A percentile compares a stretch with the other conserved stretches of the same genome.
Conservation (phyloP, 2,888 invertebrate genomes). For the Noctua comes region DNA sequence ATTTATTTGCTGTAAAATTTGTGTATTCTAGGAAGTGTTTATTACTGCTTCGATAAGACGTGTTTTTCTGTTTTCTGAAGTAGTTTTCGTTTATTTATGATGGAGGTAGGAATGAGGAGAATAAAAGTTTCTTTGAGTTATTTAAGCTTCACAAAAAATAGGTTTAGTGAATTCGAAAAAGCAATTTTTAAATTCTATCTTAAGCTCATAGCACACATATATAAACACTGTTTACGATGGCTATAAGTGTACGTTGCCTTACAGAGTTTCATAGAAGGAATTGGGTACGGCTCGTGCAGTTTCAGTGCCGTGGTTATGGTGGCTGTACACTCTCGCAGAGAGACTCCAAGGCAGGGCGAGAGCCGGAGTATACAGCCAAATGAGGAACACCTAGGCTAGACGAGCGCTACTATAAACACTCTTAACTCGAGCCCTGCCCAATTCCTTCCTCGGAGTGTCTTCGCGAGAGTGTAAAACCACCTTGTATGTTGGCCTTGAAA, state of each 20-base stretch:
- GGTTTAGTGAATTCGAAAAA: not conserved
- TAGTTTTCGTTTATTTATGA: conserved; percentile 24
- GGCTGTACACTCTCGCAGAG: not conserved
- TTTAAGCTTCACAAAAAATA: not conserved
- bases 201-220: not conserved
- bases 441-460: not conserved
- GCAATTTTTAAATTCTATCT: not conserved
- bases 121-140: not conserved
- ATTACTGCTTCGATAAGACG: conserved; percentile 30
- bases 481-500: not conserved
- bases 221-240: not conserved
- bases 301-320: not conserved
- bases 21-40: conserved; percentile 49
- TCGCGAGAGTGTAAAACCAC: not conserved
- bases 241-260: not conserved
- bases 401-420: not conserved
- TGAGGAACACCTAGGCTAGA: not conserved
- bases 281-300: not conserved
- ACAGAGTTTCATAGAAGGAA: not conserved
- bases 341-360: not conserved
- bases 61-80: conserved; percentile 18
- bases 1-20: conserved; percentile 57
- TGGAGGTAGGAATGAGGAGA: not conserved
- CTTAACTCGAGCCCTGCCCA: not conserved
- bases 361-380: not conserved